Evolutionary conservation across 1,140 invertebrate species (phyloP).

Genomic region (Leptoteleia sp.): DNA sequence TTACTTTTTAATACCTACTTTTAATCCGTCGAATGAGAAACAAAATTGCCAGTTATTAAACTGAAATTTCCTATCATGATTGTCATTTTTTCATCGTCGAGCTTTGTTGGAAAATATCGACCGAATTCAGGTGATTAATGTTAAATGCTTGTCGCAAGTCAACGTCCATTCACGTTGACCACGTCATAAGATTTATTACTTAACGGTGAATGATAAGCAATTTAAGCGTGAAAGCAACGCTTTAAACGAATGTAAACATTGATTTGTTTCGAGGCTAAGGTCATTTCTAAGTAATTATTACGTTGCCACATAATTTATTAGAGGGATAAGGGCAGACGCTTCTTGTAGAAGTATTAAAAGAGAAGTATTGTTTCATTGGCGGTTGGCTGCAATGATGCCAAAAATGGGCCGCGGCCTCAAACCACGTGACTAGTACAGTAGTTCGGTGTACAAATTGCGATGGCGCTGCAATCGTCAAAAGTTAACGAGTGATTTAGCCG

Average conservation of each 20-base stretch:
- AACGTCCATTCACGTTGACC: constrained; percentile 14
- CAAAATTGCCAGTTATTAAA: too few relatives aligned
- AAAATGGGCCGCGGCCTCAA: too few relatives aligned
- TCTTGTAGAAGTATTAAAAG: background rate
- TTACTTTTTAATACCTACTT: too few relatives aligned
- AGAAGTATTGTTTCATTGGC: background rate
- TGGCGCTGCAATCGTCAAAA: too few relatives aligned
- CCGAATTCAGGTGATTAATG: background rate
- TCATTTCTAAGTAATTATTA: constrained; percentile 64
- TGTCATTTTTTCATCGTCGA: too few relatives aligned
- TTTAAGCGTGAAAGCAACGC: constrained; percentile 12
- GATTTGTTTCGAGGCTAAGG: constrained; percentile 74
- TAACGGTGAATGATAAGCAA: constrained; percentile 21
- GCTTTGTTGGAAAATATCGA: too few relatives aligned
- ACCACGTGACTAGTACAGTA: too few relatives aligned
- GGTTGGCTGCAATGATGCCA: background rate
- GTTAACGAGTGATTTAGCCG: too few relatives aligned
- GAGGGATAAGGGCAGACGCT: constrained; percentile 6
- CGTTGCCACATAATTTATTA: constrained; percentile 48
- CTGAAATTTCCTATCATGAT: too few relatives aligned
- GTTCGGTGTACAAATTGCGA: too few relatives aligned
- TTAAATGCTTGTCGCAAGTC: background rate
- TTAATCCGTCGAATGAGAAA: too few relatives aligned
- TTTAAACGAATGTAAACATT: constrained; percentile 67
- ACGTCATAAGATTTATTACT: constrained; percentile 19